Percentiles rank a stretch among this genome's conserved stretches.
phyloP scores from a whole-genome alignment of 23 tunicate genomes.

The Phallusia fumigata region DNA sequence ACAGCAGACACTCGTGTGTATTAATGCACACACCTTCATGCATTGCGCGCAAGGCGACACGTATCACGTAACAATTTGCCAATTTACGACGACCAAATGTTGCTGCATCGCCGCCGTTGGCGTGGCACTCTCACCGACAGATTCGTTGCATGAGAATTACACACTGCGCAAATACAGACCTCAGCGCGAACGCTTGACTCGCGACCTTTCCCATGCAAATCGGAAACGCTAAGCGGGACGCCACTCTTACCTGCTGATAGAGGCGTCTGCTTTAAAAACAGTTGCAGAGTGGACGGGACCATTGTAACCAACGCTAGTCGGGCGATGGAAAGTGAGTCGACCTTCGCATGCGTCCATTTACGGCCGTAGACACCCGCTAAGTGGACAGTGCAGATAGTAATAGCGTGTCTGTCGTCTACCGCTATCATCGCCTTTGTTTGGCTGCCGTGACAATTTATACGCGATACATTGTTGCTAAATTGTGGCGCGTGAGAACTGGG shows the following conservation, averaged over 20 bases:
- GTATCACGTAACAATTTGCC: neutral
- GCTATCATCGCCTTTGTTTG: neutral
- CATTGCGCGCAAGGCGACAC: neutral
- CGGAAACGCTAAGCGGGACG: slow-evolving; percentile 10
- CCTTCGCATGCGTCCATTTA: too few relatives aligned
- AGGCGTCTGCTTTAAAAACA: neutral
- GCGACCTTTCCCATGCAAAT: neutral
- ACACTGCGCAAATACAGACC: slow-evolving; percentile 9
- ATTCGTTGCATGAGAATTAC: neutral
- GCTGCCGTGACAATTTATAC: neutral
- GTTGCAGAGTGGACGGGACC: too few relatives aligned
- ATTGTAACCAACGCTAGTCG: too few relatives aligned
- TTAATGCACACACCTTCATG: neutral
- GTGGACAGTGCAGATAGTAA: too few relatives aligned
- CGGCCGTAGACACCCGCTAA: too few relatives aligned
- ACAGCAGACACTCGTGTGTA: neutral
- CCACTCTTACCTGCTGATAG: neutral
- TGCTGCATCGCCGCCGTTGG: neutral
- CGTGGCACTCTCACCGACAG: neutral
- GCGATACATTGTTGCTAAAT: slow-evolving; percentile 7
- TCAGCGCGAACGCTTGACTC: neutral
- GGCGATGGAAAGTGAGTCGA: too few relatives aligned
- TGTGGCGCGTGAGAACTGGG: slow-evolving; percentile 23
- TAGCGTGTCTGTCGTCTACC: too few relatives aligned
- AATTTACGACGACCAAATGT: neutral